Base-by-base conservation (phyloP, 2,888 invertebrate genomes). In the Cosmorhoe ocellata region DNA sequence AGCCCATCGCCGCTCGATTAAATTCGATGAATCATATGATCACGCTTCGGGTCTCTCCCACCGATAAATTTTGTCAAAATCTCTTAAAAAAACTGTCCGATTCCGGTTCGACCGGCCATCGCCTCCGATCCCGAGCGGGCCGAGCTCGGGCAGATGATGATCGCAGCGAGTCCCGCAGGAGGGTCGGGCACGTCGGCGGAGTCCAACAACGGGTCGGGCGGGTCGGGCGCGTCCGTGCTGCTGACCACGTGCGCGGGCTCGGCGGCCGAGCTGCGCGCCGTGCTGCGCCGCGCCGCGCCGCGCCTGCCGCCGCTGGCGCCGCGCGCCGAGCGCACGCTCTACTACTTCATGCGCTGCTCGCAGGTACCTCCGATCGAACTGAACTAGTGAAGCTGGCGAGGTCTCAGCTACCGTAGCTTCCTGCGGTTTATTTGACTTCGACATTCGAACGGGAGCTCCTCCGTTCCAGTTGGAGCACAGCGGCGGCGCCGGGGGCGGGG, bases 321-420 rank as follows among this genome's bases (percentile, higher is more conserved):
- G 11, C 90, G 93, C 31, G 97, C 97, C 0, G 91, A 97, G 37
- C 93, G 95, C 38, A 94, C 96, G 0, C 89, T 97, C 1, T 97
- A 97, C 81, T 97, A 97, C 81, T 97, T 97, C 76, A 97, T 97
- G 97, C 91, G 97, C 37, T 97, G 97, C 81, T 96, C 97, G 0
- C 97, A 96, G 91, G 92, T 94, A 55, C 14, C 6, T 10, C 5
- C 24, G 10, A 18, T n/a, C 18, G 18, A 94, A 54, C n/a, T 18
- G 2, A 18, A 18, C 18, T n/a, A n/a, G n/a, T n/a, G n/a, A n/a
- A n/a, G n/a, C n/a, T n/a, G n/a, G n/a, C n/a, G n/a, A n/a, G n/a
- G n/a, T n/a, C n/a, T n/a, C n/a, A n/a, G n/a, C n/a, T n/a, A n/a
- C n/a, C n/a, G n/a, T n/a, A n/a, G n/a, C n/a, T n/a, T n/a, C n/a